phyloP scores from a whole-genome alignment of 2,797 vertebrate genomes.

The Poecilia wingei region DNA sequence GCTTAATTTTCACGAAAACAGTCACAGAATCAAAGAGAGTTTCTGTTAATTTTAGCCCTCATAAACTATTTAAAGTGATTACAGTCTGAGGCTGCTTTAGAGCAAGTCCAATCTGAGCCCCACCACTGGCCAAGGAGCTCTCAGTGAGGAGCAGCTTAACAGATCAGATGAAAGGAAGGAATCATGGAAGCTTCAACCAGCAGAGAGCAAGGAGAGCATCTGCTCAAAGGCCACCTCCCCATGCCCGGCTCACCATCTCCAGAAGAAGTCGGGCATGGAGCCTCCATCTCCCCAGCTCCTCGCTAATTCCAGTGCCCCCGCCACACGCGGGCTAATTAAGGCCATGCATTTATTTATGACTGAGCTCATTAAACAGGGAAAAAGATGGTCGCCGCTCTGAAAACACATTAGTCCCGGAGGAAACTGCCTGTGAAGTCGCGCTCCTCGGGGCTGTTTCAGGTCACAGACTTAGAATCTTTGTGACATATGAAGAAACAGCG shows the following conservation, averaged over 20 bases:
- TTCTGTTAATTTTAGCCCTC: constrained; percentile 10
- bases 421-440: constrained; percentile 76
- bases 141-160: constrained; percentile 78
- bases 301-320: constrained; percentile 76
- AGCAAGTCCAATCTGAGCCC: constrained; percentile 57
- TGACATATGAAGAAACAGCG: constrained; percentile 71
- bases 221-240: constrained; percentile 86
- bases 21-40: not conserved
- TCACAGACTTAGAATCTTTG: constrained; percentile 72
- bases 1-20: not conserved
- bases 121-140: constrained; percentile 59
- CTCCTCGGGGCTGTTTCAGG: constrained; percentile 74
- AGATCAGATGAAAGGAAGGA: constrained; percentile 82
- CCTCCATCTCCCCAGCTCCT: constrained; percentile 70
- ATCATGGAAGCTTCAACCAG: constrained; percentile 69
- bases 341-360: constrained; percentile 87
- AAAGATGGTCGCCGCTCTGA: constrained; percentile 75
- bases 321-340: constrained; percentile 83
- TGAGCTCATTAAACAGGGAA: constrained; percentile 79
- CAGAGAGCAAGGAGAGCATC: constrained; percentile 80
- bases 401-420: constrained; percentile 77
- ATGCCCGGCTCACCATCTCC: constrained; percentile 75
- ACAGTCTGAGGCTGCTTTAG: constrained; percentile 51
- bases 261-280: constrained; percentile 75
- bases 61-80: constrained; percentile 44